Base-by-base conservation (phyloP, 2,888 invertebrate genomes). In the Autographa gamma region DNA sequence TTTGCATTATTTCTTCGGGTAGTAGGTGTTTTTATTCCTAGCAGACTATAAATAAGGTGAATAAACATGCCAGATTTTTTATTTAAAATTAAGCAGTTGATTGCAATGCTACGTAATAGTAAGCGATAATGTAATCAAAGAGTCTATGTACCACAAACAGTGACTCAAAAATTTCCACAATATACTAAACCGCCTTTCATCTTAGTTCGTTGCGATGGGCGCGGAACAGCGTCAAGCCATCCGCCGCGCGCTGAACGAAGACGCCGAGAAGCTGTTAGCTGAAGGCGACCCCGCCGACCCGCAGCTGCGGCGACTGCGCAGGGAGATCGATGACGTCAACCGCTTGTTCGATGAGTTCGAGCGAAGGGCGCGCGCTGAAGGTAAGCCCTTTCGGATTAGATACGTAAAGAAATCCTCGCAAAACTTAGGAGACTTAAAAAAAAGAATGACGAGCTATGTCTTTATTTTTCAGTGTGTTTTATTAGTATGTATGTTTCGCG, bases 201-300 rank as follows among this genome's bases (percentile, higher is more conserved):
- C n/a, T 61, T 89, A 98, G 96, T 99, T 99, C 94, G 97, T 99
- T 86, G 98, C 98, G 0, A 99, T 99, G 97, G 99, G 99, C 71
- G 98, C 99, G 14, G 98, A 99, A 84, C 99, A 99, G 93, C 97
- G 99, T 25, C 99, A 99, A 73, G 99, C 99, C 4, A 99, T 99
- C 87, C 96, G 98, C 14, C 97, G 97, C 77, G 99, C 99, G 0
- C 95, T 99, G 68, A 99, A 99, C 95, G 99, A 99, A 88, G 99
- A 99, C 92, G 99, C 99, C 0, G 98, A 99, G 92, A 99, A 99
- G 89, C 94, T 99, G 79, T 96, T 99, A 56, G 97, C 98, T 19
- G 99, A 99, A 91, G 98, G 99, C n/a, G 99, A 99, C 95, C 98
- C 99, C 2, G 98, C 98, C 34, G 99, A 99, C 95, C 98, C 99